Conservation (phyloP, 1,140 invertebrate genomes). For the Hypsibius dujardini region DNA sequence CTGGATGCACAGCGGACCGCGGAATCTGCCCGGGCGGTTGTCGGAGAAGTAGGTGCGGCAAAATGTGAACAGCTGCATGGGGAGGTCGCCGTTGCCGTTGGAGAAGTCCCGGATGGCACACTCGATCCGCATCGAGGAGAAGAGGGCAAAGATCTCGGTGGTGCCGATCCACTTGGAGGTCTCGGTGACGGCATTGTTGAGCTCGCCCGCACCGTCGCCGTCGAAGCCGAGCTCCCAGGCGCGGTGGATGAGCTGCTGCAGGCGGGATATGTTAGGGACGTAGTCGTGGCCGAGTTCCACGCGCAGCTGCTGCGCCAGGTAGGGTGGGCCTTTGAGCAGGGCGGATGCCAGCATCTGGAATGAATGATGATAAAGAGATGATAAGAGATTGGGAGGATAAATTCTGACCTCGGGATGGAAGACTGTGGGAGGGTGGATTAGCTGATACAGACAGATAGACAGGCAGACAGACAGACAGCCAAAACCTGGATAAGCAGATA, state of each 20-base stretch:
- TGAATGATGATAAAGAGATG: no score
- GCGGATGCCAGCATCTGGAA: background rate
- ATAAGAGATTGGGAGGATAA: no score
- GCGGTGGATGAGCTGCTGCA: background rate
- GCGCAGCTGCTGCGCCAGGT: background rate
- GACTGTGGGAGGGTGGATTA: no score
- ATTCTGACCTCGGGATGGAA: no score
- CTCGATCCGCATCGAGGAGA: background rate
- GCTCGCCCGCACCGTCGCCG: background rate
- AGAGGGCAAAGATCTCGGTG: background rate
- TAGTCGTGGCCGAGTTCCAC: background rate
- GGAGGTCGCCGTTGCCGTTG: background rate
- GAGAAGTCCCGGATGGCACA: background rate
- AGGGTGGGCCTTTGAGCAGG: background rate
- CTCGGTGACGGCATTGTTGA: background rate
- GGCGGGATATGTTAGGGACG: background rate
- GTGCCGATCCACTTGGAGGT: constrained; percentile 14
- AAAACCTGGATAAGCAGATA: no score
- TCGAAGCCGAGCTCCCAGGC: constrained; percentile 7
- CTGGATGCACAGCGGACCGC: background rate
- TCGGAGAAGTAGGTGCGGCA: background rate
- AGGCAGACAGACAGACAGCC: no score
- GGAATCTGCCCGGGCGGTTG: background rate
- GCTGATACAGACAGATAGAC: no score
- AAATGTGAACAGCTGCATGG: background rate